phyloP scores from a whole-genome alignment of 2,888 invertebrate species.

The Trichopria drosophilae region DNA sequence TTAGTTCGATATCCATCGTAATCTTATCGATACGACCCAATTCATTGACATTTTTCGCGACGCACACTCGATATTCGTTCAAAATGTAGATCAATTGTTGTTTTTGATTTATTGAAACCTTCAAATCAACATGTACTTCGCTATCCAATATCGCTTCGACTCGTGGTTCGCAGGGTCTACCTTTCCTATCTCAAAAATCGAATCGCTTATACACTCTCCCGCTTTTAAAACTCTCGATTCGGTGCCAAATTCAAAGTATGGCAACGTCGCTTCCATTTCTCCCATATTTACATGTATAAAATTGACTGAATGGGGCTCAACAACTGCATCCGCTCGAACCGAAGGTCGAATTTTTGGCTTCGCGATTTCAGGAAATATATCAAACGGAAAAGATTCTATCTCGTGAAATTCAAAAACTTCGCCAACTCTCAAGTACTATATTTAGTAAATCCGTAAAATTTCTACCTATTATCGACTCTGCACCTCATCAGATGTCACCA shows the following conservation, averaged over 20 bases:
- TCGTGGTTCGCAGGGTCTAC: not conserved
- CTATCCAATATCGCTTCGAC: not conserved
- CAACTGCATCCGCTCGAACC: not conserved
- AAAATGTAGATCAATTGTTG: slow-evolving; percentile 16
- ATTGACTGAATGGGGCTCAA: slow-evolving; percentile 8
- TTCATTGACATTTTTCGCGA: slow-evolving; percentile 12
- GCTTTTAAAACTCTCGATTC: not conserved
- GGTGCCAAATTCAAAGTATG: not conserved
- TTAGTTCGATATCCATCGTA: slow-evolving; percentile 19
- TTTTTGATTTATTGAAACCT: slow-evolving; percentile 12
- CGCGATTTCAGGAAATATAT: not conserved
- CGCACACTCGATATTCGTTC: slow-evolving; percentile 18
- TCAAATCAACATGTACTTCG: slow-evolving; percentile 6
- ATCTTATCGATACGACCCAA: slow-evolving; percentile 16
- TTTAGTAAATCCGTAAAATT: slow-evolving; percentile 21
- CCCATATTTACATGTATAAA: slow-evolving; percentile 12
- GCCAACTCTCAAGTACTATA: slow-evolving; percentile 2
- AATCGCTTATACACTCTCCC: slow-evolving; percentile 3
- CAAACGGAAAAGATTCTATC: not conserved
- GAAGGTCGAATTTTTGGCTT: not conserved
- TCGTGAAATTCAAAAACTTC: slow-evolving; percentile 13
- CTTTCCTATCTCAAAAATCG: slow-evolving; percentile 1
- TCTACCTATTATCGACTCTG: slow-evolving; percentile 23
- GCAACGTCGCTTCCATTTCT: not conserved
- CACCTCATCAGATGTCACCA: slow-evolving; percentile 22